Base-by-base conservation (phyloP, 2,113 vertebrate species). In the Pheucticus melanocephalus region DNA sequence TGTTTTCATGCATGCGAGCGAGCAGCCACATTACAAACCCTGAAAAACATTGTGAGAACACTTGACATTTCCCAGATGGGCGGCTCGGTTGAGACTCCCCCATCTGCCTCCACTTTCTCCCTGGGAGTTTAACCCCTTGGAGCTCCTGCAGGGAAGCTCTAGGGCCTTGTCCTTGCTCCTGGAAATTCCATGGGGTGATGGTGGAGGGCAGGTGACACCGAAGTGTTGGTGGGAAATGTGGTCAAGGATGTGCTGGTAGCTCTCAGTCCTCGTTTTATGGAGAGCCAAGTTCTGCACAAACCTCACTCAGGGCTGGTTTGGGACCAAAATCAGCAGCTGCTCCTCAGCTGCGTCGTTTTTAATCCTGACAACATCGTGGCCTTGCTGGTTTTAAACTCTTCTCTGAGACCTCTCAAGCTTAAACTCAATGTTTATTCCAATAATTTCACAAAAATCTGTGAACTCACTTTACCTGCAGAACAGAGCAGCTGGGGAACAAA, bases 11-110 rank as follows among this genome's bases (percentile, higher is more conserved):
- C 97, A 96, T 92, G 96, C 82, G 85, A 97, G 93, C n/a, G 73
- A 96, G 97, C 96, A 88, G 95, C 97, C 97, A 92, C 97, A 96
- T 97, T 93, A 97, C 96, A 97, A 96, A 97, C 92, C 96, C 95
- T 47, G 81, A 72, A 94, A 96, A 97, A 96, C 92, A 95, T 77
- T 48, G 95, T 69, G 95, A 92, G 93, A 96, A 85, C 88, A 64
- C 90, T 82, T 95, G 96, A 97, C 97, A 95, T 97, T 97, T 96
- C 97, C 97, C 97, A 97, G 95, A 97, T 94, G 96, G 96, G 95
- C 65, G 7, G 95, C 94, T 90, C n/a, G 57, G 90, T 92, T 64
- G 91, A 96, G 97, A 71, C 79, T 86, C 65, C 61, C 84, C 93
- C 95, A 94, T 96, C 95, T 95, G 95, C 96, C 88, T 95, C 70